Evolutionary conservation across 2,888 invertebrate species (phyloP), one percentile per base, ranked within the genome.

Genomic region (Lycaena phlaeas): DNA sequence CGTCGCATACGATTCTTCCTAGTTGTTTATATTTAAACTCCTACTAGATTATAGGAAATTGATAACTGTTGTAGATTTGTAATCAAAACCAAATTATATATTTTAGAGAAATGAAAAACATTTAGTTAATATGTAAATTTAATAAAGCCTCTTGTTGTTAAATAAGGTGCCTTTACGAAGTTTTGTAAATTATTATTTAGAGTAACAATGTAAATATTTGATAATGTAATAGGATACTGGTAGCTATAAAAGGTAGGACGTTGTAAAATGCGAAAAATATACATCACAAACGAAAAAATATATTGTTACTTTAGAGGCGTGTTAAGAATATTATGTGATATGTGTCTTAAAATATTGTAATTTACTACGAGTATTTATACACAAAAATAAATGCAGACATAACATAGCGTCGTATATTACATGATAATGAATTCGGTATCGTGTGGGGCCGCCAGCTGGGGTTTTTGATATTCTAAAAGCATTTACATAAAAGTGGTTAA

Each of bases 31-130:
- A 79, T 81, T 77, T 77, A 76, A 79, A 73, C 70, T 81, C 81
- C 81, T 82, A 81, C 76, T 81, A 81, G 79, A 67, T 79, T 63
- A 72, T 79, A 82, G 76, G 64, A 68, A 72, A 67, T 66, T 73
- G 70, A 74, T 74, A 67, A 73, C 77, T 82, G 76, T 78, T 79
- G 72, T 84, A 82, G 76, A 70, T 72, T 74, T 78, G 67, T 79
- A 79, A 77, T 76, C 73, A 76, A 81, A 75, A 81, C 84, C 82
- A 84, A 84, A 84, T 79, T 81, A 78, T 81, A 82, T 81, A 79
- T 81, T 76, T 74, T 82, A 82, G 78, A 81, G 75, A 77, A 78
- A 77, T 75, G 76, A 79, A 67, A 75, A 74, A 67, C 67, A 68
- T 74, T 77, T 78, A 79, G 75, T 76, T 77, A 74, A 74, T 73